Evolutionary conservation across 2,797 vertebrate species (phyloP).

Genomic region (Propithecus perrieri): DNA sequence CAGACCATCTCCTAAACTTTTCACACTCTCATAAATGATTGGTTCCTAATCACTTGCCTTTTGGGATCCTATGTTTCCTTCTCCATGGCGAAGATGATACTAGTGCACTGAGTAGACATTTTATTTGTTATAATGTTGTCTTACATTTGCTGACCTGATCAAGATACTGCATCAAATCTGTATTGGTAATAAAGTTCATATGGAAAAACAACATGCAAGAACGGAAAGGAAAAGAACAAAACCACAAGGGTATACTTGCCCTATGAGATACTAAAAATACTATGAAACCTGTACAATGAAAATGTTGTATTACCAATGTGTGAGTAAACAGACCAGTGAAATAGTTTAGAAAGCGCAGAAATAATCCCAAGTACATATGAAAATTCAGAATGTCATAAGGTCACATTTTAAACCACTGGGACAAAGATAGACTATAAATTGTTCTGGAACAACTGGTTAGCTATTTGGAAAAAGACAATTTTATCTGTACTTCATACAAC

Average conservation of each 20-base stretch:
- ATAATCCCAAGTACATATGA: not conserved
- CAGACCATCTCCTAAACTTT: not conserved
- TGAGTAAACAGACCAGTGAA: not conserved
- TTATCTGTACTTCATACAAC: not conserved
- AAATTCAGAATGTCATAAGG: not conserved
- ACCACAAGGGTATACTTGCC: not conserved
- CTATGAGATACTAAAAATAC: not conserved
- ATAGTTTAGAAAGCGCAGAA: not conserved
- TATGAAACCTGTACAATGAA: not conserved
- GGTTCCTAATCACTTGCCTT: not conserved
- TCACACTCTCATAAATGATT: not conserved
- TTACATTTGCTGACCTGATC: not conserved
- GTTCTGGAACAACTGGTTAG: not conserved
- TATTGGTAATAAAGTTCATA: not conserved
- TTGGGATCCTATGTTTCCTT: not conserved
- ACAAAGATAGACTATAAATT: not conserved
- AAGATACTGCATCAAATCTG: not conserved
- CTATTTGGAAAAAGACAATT: conserved; percentile 16
- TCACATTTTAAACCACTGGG: not conserved
- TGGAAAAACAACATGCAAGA: not conserved
- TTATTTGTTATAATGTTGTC: not conserved
- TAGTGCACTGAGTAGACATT: not conserved
- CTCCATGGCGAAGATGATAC: not conserved
- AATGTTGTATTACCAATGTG: not conserved
- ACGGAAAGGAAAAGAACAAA: not conserved